Evolutionary conservation across 2,113 vertebrate species (phyloP), one percentile per base, ranked within the genome.

Genomic region (Pterocles burchelli): DNA sequence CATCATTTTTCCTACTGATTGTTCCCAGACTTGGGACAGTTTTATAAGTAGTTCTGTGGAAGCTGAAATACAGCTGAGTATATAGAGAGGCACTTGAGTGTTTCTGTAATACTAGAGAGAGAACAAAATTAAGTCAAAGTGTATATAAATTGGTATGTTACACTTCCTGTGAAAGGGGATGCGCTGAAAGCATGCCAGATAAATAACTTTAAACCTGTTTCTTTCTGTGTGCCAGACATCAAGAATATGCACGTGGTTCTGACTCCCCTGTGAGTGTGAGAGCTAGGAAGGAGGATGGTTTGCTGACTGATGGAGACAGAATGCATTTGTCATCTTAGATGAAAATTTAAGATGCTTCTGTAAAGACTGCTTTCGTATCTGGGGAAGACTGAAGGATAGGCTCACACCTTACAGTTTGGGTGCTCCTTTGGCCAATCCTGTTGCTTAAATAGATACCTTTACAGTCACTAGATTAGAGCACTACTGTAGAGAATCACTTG

Each of bases 241-340:
- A 66, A 51, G 54, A 46, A 61, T 55, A 48, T 4, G 22, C 0
- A 0, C 0, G 1, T 46, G 26, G 49, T 84, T 74, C 55, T 79
- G 67, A 48, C 19, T 70, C 21, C 8, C 5, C 33, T 67, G 52
- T 0, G 5, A 72, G 46, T 66, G 52, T 57, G 29, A 41, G 28
- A 41, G 48, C 43, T 58, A n/a, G 11, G n/a, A 52, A 57, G 46
- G 36, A 67, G 34, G 46, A 14, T 76, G 11, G 20, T 51, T 81
- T 89, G 48, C 41, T 71, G 31, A 59, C 46, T 31, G 68, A 62
- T 46, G 63, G 46, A 76, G 38, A 28, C 1, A 5, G 33, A 85
- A 73, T 33, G 25, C 11, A 52, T 77, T 72, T 77, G 28, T 61
- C 63, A 49, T 49, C 68, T 75, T 59, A 54, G 29, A 66, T 3